phyloP scores from a whole-genome alignment of 2,797 vertebrate genomes.

The Lagodon rhomboides region DNA sequence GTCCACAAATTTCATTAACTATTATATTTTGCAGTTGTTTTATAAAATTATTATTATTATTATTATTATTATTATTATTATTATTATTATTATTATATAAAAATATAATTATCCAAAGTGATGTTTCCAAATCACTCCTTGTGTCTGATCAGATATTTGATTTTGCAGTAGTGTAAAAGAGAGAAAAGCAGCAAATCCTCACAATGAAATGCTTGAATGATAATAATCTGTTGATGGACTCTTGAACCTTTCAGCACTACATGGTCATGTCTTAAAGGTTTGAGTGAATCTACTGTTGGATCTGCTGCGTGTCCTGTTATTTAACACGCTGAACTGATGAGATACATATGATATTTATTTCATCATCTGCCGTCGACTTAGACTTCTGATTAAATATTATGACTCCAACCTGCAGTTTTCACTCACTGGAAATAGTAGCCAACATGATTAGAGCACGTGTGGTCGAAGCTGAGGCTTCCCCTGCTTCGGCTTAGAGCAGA shows the following conservation, averaged over 20 bases:
- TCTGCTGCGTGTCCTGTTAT: not conserved
- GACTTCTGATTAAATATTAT: too few relatives aligned
- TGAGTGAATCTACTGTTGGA: not conserved
- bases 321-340: not conserved
- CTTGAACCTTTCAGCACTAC: not conserved
- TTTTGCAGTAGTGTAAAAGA: not conserved
- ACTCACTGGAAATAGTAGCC: not conserved
- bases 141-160: not conserved
- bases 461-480: slow-evolving; percentile 9
- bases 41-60: not conserved
- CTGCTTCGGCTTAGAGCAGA: slow-evolving; percentile 40
- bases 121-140: not conserved
- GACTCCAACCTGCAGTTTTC: not conserved
- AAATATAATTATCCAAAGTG: not conserved
- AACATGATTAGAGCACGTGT: not conserved
- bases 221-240: not conserved
- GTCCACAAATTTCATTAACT: too few relatives aligned
- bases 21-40: not conserved
- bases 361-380: too few relatives aligned
- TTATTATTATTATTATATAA: too few relatives aligned
- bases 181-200: not conserved
- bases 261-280: not conserved
- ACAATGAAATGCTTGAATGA: not conserved
- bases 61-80: too few relatives aligned
- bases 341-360: not conserved